Evolutionary conservation across 1,140 invertebrate genomes (phyloP).

Genomic region (Oryctes rhinoceros): DNA sequence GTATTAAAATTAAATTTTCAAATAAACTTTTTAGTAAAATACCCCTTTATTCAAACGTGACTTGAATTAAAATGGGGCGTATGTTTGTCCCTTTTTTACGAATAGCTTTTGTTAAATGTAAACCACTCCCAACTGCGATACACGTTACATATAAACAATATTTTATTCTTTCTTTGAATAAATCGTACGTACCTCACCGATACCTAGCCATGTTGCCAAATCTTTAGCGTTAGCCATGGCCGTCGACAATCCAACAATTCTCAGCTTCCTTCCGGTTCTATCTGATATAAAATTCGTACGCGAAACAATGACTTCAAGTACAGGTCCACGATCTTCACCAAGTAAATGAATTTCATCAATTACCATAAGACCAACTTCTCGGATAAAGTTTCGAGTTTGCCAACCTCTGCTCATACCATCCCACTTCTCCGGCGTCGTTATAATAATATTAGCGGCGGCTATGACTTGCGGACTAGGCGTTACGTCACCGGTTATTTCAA

Average conservation of each 20-base stretch:
- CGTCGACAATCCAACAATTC: constrained; percentile 96
- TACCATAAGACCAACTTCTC: constrained; percentile 90
- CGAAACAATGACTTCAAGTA: constrained; percentile 87
- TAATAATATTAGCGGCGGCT: constrained; percentile 86
- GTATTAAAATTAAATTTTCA: too few relatives aligned
- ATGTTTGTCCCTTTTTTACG: too few relatives aligned
- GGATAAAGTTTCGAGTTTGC: constrained; percentile 96
- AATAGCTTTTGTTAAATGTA: too few relatives aligned
- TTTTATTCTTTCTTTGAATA: too few relatives aligned
- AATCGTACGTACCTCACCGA: constrained; percentile 67
- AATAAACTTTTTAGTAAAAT: too few relatives aligned
- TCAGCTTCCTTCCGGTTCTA: constrained; percentile 64
- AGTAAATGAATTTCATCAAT: constrained; percentile 99
- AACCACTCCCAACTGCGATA: too few relatives aligned
- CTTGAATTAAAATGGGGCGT: too few relatives aligned
- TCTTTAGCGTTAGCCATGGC: constrained; percentile 97
- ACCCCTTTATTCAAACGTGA: too few relatives aligned
- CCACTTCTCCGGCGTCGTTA: constrained; percentile 99
- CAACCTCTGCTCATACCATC: constrained; percentile 97
- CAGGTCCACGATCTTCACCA: constrained; percentile 87
- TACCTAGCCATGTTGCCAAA: constrained; percentile 95
- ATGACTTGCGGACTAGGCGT: constrained; percentile 92
- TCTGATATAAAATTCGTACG: constrained; percentile 64
- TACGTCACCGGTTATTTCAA: constrained; percentile 97
- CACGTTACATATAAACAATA: too few relatives aligned